Conservation (phyloP, 2,888 invertebrate genomes). For the Eulithis prunata region DNA sequence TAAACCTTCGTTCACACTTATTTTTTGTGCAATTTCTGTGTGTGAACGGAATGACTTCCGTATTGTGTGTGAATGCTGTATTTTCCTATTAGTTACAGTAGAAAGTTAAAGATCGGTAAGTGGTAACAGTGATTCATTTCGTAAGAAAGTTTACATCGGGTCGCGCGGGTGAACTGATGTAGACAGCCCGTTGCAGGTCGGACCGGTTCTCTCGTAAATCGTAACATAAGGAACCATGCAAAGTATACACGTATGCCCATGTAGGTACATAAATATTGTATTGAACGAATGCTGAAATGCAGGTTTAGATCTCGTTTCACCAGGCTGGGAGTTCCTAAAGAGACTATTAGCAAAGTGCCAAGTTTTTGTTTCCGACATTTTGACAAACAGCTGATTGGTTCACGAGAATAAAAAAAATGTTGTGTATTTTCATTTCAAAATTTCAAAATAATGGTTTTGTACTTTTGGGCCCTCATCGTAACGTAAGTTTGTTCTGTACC, state of each 20-base stretch:
- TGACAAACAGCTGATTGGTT: slow-evolving; percentile 53
- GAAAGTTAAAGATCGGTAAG: slow-evolving; percentile 43
- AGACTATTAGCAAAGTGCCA: slow-evolving; percentile 5
- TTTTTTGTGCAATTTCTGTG: slow-evolving; percentile 31
- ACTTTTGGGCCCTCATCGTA: neutral
- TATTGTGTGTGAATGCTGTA: slow-evolving; percentile 31
- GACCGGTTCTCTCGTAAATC: slow-evolving; percentile 79
- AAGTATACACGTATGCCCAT: slow-evolving; percentile 31
- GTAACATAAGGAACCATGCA: slow-evolving; percentile 46
- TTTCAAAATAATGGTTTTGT: slow-evolving; percentile 7
- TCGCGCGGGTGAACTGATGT: slow-evolving; percentile 73
- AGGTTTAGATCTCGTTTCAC: slow-evolving; percentile 52
- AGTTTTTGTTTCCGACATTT: slow-evolving; percentile 17
- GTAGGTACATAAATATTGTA: slow-evolving; percentile 26
- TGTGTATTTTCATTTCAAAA: slow-evolving; percentile 14
- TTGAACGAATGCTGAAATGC: slow-evolving; percentile 54
- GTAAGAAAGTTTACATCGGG: slow-evolving; percentile 70
- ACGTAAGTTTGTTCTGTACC: neutral
- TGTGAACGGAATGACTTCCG: slow-evolving; percentile 28
- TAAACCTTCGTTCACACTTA: slow-evolving; percentile 24
- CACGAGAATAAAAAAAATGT: neutral
- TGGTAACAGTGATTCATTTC: slow-evolving; percentile 63
- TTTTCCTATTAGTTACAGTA: slow-evolving; percentile 40
- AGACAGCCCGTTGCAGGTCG: slow-evolving; percentile 61
- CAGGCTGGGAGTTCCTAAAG: too few species aligned